These are phyloP conservation scores for Drosophila multiciliata DNA, from an alignment of 2,888 invertebrate genomes.

Conservation along the genomic window DNA sequence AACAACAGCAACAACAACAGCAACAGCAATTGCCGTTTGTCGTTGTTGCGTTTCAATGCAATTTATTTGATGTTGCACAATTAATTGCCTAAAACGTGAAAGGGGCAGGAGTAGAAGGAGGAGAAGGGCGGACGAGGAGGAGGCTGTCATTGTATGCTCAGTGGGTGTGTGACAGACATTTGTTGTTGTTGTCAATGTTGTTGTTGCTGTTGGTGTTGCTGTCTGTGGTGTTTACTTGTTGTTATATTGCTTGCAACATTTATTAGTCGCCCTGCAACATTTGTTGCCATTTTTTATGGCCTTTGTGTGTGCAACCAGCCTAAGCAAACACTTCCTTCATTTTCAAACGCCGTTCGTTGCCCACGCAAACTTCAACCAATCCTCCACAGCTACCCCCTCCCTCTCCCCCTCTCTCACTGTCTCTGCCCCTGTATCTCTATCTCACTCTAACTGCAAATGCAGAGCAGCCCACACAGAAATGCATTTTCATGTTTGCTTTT, in stretches of 20 bases:
- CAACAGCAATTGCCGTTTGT: conserved; percentile 32
- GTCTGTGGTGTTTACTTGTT: conserved; percentile 8
- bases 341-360: conserved; percentile 34
- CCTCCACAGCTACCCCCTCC: neutral
- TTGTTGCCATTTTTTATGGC: conserved; percentile 73
- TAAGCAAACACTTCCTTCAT: conserved; percentile 69
- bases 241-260: conserved; percentile 58
- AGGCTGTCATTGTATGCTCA: conserved; percentile 34
- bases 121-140: neutral
- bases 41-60: conserved; percentile 64
- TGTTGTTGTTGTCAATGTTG: conserved; percentile 32
- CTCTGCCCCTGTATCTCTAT: neutral
- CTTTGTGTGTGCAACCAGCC: conserved; percentile 45
- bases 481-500: conserved; percentile 42
- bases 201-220: conserved; percentile 30
- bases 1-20: conserved; percentile 32
- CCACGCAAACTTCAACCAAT: conserved; percentile 57
- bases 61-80: conserved; percentile 79
- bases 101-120: neutral
- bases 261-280: conserved; percentile 73
- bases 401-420: no score
- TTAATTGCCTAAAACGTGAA: conserved; percentile 68
- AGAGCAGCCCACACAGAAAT: conserved; percentile 16
- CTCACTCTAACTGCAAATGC: neutral
- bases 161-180: conserved; percentile 65